Base-by-base conservation (phyloP, 2,113 vertebrate genomes). In the Etheostoma spectabile region DNA sequence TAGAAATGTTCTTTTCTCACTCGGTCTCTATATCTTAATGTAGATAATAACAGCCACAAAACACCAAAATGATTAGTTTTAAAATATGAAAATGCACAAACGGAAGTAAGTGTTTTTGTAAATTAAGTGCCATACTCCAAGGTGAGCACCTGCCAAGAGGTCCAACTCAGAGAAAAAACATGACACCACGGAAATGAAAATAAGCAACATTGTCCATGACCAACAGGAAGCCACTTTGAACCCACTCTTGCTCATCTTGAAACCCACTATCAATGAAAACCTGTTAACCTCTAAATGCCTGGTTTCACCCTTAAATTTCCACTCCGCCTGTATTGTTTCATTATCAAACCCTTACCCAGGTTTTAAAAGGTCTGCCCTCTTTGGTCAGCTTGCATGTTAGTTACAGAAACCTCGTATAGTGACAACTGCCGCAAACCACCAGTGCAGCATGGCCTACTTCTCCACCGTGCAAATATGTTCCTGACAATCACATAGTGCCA, bases 211-310 rank as follows among this genome's bases (percentile, higher is more conserved):
- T 42, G 8, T 42, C 56, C 33, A 24, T 74, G 27, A 64, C 12
- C 30, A 42, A 45, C 46, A 38, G 57, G 21, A 6, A 38, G 30
- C 35, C 73, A 53, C 60, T 6, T 16, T 62, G 30, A 52, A 30
- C 33, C 2, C 42, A 6, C n/a, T 16, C 27, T 57, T 35, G 24
- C 21, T 61, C n/a, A 64, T 56, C 18, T 46, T 19, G 42, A 69
- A 79, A 62, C 27, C 69, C 16, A 65, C 45, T 33, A 70, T 57
- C 53, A 53, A 49, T 56, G 30, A 69, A 79, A 74, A 55, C 62
- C 24, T 21, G 60, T 22, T 53, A 59, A 49, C 57, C 65, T 56
- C 60, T 24, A 6, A 57, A 72, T n/a, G 33, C 8, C 6, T 18
- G 11, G 4, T 53, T 60, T 48, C 3, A 12, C 22, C 38, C 13